These are phyloP conservation scores for Phyto melanocephala DNA, from an alignment of 2,888 invertebrate species.

Conservation along the genomic window DNA sequence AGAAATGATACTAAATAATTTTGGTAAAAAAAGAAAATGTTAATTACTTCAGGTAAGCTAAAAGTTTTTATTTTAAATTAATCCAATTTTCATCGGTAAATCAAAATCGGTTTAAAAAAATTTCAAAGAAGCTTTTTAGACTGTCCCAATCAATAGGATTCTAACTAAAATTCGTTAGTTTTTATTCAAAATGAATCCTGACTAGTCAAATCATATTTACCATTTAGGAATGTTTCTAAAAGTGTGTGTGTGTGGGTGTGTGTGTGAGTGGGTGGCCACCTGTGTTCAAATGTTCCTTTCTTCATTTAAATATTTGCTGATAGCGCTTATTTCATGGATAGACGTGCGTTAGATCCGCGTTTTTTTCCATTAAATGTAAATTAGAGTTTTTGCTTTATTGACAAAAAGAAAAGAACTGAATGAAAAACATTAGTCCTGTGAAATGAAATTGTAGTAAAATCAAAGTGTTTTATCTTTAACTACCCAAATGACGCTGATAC, in stretches of 20 bases:
- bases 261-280: neutral
- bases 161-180: neutral
- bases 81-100: too few species aligned
- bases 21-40: too few species aligned
- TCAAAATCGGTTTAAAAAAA: neutral
- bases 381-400: conserved; percentile 7
- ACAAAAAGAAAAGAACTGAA: neutral
- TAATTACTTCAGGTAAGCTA: too few species aligned
- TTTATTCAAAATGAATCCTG: conserved; percentile 4
- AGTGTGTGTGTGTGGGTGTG: neutral
- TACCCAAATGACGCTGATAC: too few species aligned
- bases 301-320: conserved; percentile 55
- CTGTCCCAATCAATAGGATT: neutral
- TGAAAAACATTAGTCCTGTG: neutral
- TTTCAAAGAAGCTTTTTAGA: neutral
- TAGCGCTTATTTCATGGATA: conserved; percentile 4
- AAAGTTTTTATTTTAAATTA: too few species aligned
- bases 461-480: neutral
- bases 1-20: too few species aligned
- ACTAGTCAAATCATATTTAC: conserved; percentile 6
- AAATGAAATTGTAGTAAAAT: neutral
- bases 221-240: too few species aligned
- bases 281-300: conserved; percentile 10
- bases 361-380: neutral
- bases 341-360: neutral